Percentiles rank a stretch among this genome's conserved stretches.
Evolutionary conservation across 2,113 vertebrate species (phyloP).

Genomic region (Phyllopteryx taeniolatus): DNA sequence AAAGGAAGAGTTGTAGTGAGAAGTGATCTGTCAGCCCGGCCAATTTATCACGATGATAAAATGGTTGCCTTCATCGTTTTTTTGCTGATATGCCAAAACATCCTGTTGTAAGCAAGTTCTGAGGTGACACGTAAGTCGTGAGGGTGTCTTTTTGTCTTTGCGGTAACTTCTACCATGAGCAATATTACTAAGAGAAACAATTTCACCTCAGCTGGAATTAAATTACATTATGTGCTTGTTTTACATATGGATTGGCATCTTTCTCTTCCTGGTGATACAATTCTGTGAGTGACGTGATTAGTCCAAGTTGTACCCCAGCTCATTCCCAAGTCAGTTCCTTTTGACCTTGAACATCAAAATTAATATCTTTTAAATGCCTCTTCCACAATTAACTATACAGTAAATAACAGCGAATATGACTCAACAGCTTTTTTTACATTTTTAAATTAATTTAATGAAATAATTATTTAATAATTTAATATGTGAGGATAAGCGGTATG

Average conservation of each 20-base stretch:
- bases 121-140: constrained; percentile 68
- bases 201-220: constrained; percentile 3
- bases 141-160: constrained; percentile 14
- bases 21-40: constrained; percentile 83
- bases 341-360: neutral
- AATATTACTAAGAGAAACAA: neutral
- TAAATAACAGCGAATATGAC: too few species aligned
- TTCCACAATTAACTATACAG: neutral
- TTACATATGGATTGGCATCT: neutral
- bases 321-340: neutral
- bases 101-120: constrained; percentile 83
- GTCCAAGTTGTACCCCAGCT: neutral
- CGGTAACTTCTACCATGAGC: neutral
- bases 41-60: constrained; percentile 92
- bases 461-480: too few species aligned
- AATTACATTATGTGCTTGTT: neutral
- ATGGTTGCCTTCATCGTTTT: constrained; percentile 76
- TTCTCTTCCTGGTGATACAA: neutral
- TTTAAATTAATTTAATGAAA: too few species aligned
- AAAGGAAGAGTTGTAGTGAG: constrained; percentile 64
- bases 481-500: too few species aligned
- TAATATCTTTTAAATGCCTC: neutral
- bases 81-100: constrained; percentile 80
- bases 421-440: too few species aligned
- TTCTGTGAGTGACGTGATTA: neutral